Conservation (phyloP, 2,113 vertebrate species). For the Oryzias javanicus region DNA sequence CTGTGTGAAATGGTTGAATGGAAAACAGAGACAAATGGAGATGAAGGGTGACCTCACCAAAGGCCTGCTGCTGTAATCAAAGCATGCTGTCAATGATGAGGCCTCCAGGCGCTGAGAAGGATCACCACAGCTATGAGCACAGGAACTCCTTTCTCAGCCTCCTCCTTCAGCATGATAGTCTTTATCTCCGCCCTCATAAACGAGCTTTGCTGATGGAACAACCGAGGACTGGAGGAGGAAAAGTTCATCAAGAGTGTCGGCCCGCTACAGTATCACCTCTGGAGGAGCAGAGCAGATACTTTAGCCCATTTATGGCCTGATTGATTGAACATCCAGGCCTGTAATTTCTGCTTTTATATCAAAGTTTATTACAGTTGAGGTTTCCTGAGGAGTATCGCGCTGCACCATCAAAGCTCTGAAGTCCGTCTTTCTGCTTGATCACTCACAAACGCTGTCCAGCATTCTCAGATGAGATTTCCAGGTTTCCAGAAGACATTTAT, state of each 20-base stretch:
- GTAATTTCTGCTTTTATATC: slow-evolving; percentile 23
- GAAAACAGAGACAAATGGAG: not conserved
- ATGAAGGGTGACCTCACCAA: slow-evolving; percentile 19
- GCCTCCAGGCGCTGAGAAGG: not conserved
- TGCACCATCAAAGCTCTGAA: slow-evolving; percentile 32
- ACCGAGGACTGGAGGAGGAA: not conserved
- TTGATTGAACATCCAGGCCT: slow-evolving; percentile 34
- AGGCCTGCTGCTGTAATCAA: slow-evolving; percentile 21
- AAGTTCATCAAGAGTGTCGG: not conserved
- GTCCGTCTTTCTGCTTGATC: slow-evolving; percentile 61
- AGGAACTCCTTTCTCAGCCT: slow-evolving; percentile 18
- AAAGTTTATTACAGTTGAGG: slow-evolving; percentile 10
- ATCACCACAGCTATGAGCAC: slow-evolving; percentile 40
- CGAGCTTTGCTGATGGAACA: slow-evolving; percentile 22
- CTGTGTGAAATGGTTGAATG: not conserved
- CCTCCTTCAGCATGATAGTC: slow-evolving; percentile 2
- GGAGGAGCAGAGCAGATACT: slow-evolving; percentile 4
- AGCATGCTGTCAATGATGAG: too few relatives aligned
- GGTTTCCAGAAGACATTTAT: slow-evolving; percentile 46
- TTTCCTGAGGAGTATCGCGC: slow-evolving; percentile 9
- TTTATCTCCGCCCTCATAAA: slow-evolving; percentile 12
- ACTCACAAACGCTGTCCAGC: slow-evolving; percentile 50
- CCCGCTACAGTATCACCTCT: not conserved
- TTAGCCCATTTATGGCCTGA: slow-evolving; percentile 38
- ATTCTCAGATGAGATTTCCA: slow-evolving; percentile 51